These are phyloP conservation scores for Erethizon dorsatum DNA, from an alignment of 2,797 vertebrate species.

Conservation along the genomic window DNA sequence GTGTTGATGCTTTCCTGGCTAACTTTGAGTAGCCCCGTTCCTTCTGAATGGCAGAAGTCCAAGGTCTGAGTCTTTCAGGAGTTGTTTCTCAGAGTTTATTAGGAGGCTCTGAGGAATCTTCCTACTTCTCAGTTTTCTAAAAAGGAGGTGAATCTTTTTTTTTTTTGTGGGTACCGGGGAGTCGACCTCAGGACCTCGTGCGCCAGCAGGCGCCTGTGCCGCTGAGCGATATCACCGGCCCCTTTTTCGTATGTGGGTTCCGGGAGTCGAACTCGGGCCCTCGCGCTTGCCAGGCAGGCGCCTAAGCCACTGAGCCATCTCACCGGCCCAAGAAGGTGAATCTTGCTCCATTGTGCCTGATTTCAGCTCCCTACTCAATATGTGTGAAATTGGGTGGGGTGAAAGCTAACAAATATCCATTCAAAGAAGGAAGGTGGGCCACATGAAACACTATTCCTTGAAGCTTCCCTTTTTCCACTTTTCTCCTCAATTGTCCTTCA, in stretches of 20 bases:
- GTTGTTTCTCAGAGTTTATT: background rate
- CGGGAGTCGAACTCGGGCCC: no score
- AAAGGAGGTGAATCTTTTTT: background rate
- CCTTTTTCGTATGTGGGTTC: no score
- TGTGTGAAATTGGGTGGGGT: background rate
- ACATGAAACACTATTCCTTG: background rate
- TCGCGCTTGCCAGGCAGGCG: no score
- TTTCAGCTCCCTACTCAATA: background rate
- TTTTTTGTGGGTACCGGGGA: no score
- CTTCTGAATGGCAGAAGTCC: background rate
- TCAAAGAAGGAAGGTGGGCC: background rate
- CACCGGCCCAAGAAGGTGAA: background rate
- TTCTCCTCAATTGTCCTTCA: background rate
- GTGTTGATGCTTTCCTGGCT: background rate
- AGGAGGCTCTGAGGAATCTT: background rate
- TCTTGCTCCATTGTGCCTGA: background rate
- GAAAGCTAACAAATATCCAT: background rate
- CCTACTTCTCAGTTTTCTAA: background rate
- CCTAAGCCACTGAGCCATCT: no score
- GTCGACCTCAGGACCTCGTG: no score
- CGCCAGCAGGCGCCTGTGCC: no score
- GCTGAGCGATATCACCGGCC: no score
- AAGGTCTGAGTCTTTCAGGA: background rate
- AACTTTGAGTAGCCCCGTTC: no score
- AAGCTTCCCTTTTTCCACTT: background rate